Evolutionary conservation across 2,113 vertebrate genomes (phyloP).

Genomic region (Calidris pugnax): DNA sequence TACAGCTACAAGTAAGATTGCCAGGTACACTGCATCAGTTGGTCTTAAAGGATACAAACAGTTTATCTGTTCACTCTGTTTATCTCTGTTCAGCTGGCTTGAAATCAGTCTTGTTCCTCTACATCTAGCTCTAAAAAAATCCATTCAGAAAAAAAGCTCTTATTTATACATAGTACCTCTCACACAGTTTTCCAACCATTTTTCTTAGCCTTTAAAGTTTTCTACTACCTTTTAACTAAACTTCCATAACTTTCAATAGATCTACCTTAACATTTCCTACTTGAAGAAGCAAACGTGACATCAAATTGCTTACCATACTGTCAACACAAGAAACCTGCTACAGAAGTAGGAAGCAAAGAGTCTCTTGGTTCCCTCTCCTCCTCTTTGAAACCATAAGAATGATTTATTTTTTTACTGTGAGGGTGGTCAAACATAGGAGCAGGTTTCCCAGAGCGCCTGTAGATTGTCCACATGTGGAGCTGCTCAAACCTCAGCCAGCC

Average conservation of each 20-base stretch:
- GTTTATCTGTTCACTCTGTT: not conserved
- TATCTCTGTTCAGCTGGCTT: not conserved
- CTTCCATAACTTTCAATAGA: not conserved
- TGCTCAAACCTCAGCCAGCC: not conserved
- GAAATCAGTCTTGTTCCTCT: not conserved
- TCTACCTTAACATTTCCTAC: not conserved
- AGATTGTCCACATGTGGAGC: not conserved
- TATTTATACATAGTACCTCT: not conserved
- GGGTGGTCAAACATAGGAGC: not conserved
- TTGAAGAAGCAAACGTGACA: not conserved
- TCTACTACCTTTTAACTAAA: not conserved
- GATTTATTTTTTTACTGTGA: not conserved
- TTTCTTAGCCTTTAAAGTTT: not conserved
- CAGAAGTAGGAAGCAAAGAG: not conserved
- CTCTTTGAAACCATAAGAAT: not conserved
- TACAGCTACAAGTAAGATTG: not conserved
- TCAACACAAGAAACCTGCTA: not conserved
- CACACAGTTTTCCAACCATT: not conserved
- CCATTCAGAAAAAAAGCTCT: not conserved
- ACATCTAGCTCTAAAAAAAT: not conserved
- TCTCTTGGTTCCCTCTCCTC: not conserved
- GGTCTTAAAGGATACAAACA: not conserved
- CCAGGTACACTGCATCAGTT: not conserved
- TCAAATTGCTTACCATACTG: not conserved
- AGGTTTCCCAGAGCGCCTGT: not conserved